Evolutionary conservation across 2,888 invertebrate species (phyloP).

Genomic region (Ennomos quercinarius): DNA sequence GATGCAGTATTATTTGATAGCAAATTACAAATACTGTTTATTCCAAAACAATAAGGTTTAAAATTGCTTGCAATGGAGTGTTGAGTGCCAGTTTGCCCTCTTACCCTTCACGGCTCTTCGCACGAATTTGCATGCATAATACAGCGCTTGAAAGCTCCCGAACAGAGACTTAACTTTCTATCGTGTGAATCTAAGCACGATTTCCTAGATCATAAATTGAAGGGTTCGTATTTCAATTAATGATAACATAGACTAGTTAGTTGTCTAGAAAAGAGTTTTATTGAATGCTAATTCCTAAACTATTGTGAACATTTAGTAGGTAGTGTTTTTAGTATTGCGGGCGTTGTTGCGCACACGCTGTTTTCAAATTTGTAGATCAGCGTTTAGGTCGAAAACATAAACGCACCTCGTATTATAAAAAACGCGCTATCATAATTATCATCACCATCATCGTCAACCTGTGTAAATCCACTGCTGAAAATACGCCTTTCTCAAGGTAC

Average conservation of each 20-base stretch:
- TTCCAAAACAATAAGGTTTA: slow-evolving; percentile 2
- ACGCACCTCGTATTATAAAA: too few species aligned
- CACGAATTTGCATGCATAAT: slow-evolving; percentile 52
- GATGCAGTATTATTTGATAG: not conserved
- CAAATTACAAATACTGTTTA: not conserved
- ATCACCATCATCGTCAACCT: too few species aligned
- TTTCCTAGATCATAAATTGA: slow-evolving; percentile 46
- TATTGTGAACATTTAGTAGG: too few species aligned
- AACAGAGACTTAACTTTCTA: slow-evolving; percentile 50
- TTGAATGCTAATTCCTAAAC: too few species aligned
- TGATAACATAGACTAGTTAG: not conserved
- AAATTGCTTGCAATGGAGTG: slow-evolving; percentile 15
- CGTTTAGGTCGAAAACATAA: too few species aligned
- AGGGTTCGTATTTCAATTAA: slow-evolving; percentile 22
- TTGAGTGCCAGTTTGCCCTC: slow-evolving; percentile 43
- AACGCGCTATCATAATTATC: too few species aligned
- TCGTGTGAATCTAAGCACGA: slow-evolving; percentile 54
- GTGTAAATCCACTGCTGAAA: too few species aligned
- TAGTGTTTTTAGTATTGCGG: too few species aligned
- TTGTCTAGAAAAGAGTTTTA: not conserved
- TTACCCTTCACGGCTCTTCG: slow-evolving; percentile 46
- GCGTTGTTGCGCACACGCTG: too few species aligned
- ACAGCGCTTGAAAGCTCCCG: slow-evolving; percentile 53
- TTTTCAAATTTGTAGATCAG: too few species aligned
- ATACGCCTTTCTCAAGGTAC: too few species aligned